phyloP scores from a whole-genome alignment of 1,140 invertebrate genomes.

The Calephelis virginiensis region DNA sequence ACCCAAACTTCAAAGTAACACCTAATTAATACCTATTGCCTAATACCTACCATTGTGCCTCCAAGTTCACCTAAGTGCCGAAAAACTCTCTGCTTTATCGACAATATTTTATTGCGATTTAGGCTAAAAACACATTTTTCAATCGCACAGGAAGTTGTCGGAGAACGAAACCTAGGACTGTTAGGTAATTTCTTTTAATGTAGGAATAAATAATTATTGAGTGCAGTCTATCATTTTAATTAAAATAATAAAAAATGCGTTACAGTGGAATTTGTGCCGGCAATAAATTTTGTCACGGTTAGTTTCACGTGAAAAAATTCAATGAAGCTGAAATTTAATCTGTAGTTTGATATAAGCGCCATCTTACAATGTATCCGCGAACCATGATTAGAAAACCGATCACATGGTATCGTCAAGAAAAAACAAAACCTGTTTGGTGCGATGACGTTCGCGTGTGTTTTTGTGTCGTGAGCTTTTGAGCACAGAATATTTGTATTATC shows the following conservation, averaged over 20 bases:
- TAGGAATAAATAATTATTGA: neutral
- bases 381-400: constrained; percentile 43
- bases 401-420: constrained; percentile 51
- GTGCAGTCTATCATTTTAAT: constrained; percentile 27
- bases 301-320: constrained; percentile 37
- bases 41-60: too few species aligned
- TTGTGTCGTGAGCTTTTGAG: constrained; percentile 53
- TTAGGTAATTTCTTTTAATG: too few species aligned
- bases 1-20: too few species aligned
- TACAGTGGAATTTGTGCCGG: constrained; percentile 30
- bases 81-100: too few species aligned
- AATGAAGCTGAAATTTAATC: constrained; percentile 31
- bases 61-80: too few species aligned
- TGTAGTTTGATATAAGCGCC: constrained; percentile 31
- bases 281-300: constrained; percentile 43
- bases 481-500: constrained; percentile 38
- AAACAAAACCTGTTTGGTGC: constrained; percentile 66
- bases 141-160: too few species aligned
- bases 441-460: constrained; percentile 64
- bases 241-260: constrained; percentile 35
- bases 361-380: constrained; percentile 40
- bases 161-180: too few species aligned
- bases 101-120: too few species aligned
- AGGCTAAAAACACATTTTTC: too few species aligned
- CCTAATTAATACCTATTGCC: too few species aligned